A percentile compares a stretch with the other conserved stretches of the same genome.
These are phyloP conservation scores for Xanthia icteritia DNA, from an alignment of 2,888 invertebrate species.

Conservation along the genomic window DNA sequence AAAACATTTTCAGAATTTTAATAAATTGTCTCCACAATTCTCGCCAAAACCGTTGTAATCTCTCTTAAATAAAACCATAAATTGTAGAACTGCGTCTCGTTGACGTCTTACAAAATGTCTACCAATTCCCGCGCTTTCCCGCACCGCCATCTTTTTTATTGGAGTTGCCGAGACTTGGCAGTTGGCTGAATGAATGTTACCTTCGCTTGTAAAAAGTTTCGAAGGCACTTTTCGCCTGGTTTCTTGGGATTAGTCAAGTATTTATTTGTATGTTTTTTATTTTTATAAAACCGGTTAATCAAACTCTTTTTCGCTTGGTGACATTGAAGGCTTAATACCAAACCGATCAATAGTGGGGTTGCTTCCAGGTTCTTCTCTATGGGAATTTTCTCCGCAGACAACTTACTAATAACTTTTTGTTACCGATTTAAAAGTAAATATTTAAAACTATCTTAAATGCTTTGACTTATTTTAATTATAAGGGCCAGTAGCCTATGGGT, in stretches of 20 bases:
- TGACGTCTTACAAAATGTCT: conserved; percentile 59
- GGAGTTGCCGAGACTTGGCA: conserved; percentile 54
- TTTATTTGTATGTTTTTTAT: conserved; percentile 30
- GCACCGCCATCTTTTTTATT: conserved; percentile 57
- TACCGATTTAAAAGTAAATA: neutral
- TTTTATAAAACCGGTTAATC: conserved; percentile 13
- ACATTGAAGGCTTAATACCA: neutral
- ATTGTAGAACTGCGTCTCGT: conserved; percentile 40
- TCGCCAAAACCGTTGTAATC: conserved; percentile 19
- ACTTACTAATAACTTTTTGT: neutral
- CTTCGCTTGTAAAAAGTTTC: conserved; percentile 52
- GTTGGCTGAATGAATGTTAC: conserved; percentile 49
- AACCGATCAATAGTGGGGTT: neutral
- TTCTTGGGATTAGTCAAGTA: conserved; percentile 35
- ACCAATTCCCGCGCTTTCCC: conserved; percentile 56
- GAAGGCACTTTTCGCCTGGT: conserved; percentile 31
- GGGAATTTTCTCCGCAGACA: neutral
- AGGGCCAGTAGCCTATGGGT: neutral
- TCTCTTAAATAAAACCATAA: conserved; percentile 39
- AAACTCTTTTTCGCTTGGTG: neutral
- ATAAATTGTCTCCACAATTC: neutral
- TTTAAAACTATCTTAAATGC: neutral
- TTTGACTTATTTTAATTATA: neutral
- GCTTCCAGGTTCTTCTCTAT: neutral
- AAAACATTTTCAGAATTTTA: neutral